Percentiles rank a stretch among this genome's conserved stretches.
Evolutionary conservation across 1,140 invertebrate species (phyloP).

Genomic region (Drosophila ambigua): DNA sequence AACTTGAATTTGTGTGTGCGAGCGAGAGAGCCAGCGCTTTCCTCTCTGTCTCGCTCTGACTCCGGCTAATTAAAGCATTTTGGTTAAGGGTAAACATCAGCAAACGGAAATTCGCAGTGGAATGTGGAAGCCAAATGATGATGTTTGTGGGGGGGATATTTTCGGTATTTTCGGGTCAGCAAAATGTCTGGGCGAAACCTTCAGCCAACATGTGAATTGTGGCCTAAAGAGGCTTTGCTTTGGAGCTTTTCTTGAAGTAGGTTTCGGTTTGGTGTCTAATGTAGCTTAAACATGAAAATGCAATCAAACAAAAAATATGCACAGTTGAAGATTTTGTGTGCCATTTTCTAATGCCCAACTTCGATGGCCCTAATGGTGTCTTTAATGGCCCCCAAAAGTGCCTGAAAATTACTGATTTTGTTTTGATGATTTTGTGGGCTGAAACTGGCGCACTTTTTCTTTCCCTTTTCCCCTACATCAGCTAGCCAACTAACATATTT

Average conservation of each 20-base stretch:
- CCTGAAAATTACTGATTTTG: background rate
- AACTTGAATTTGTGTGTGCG: conserved; percentile 30
- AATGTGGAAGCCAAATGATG: conserved; percentile 45
- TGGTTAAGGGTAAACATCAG: conserved; percentile 49
- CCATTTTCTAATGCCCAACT: background rate
- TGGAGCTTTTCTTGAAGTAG: background rate
- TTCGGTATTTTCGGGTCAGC: conserved; percentile 6
- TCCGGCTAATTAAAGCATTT: conserved; percentile 51
- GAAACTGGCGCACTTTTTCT: background rate
- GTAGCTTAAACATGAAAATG: conserved; percentile 42
- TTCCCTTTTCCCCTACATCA: no score
- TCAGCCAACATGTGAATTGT: conserved; percentile 26
- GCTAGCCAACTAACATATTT: no score
- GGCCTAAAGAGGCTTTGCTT: conserved; percentile 33
- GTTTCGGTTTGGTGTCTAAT: conserved; percentile 6
- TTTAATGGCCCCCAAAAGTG: background rate
- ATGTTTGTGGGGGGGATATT: conserved; percentile 13
- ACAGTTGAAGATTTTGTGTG: conserved; percentile 16
- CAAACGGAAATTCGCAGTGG: conserved; percentile 47
- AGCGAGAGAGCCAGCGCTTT: background rate
- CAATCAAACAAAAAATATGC: conserved; percentile 32
- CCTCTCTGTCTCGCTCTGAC: background rate
- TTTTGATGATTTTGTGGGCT: background rate
- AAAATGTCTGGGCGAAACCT: background rate
- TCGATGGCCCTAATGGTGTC: conserved; percentile 12